These are phyloP conservation scores for Belgica antarctica DNA, from an alignment of 2,888 invertebrate species.

Conservation along the genomic window DNA sequence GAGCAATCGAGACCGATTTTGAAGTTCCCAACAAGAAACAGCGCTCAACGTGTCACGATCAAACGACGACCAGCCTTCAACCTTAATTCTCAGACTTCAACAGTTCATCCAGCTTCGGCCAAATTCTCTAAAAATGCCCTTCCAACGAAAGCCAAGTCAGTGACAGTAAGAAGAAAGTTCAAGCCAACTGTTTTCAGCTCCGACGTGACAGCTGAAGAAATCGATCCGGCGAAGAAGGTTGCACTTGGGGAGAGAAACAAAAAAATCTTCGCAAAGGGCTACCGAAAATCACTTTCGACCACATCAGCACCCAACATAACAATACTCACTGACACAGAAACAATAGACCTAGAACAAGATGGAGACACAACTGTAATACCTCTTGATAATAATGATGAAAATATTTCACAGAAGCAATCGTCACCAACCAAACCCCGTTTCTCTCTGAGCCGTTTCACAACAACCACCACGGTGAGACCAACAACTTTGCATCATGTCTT, in stretches of 20 bases:
- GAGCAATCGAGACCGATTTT: slow-evolving; percentile 26
- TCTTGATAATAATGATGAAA: slow-evolving; percentile 51
- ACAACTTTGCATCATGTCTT: slow-evolving; percentile 57
- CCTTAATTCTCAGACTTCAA: slow-evolving; percentile 49
- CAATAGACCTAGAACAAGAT: slow-evolving; percentile 47
- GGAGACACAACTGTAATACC: slow-evolving; percentile 50
- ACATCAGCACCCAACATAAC: slow-evolving; percentile 36
- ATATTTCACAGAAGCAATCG: slow-evolving; percentile 51
- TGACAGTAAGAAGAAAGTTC: not conserved
- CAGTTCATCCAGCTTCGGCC: slow-evolving; percentile 51
- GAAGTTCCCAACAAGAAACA: slow-evolving; percentile 33
- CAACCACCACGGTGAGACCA: slow-evolving; percentile 50
- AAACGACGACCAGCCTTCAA: slow-evolving; percentile 47
- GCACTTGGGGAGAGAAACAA: slow-evolving; percentile 55
- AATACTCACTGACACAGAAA: slow-evolving; percentile 43
- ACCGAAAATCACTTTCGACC: slow-evolving; percentile 38
- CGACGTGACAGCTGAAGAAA: not conserved
- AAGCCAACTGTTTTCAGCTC: slow-evolving; percentile 22
- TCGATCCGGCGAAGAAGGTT: not conserved
- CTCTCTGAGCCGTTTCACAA: slow-evolving; percentile 44
- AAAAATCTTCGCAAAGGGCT: slow-evolving; percentile 56
- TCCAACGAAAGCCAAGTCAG: not conserved
- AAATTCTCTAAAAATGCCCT: slow-evolving; percentile 46
- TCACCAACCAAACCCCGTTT: slow-evolving; percentile 46
- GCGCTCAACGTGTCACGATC: not conserved